Evolutionary conservation across 2,888 invertebrate genomes (phyloP), one percentile per base, ranked within the genome.

Genomic region (Hydropsyche betteni): DNA sequence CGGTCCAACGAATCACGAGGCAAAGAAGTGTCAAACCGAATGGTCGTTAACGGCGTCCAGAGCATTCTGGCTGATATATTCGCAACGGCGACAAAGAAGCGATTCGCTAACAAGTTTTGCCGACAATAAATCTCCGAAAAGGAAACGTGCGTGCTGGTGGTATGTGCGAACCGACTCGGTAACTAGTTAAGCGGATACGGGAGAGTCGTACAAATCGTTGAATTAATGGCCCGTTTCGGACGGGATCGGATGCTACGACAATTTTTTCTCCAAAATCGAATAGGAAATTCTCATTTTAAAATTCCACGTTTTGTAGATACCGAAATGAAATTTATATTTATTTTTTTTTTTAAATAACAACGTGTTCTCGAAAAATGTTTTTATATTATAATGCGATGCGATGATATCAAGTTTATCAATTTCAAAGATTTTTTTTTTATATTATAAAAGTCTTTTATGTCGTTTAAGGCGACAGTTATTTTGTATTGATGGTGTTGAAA

Each of bases 21-120:
- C 34, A 64, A 24, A 55, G 64, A 12, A 12, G 36, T 36, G 64
- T 24, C 34, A 14, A 64, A 64, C 34, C 64, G 64, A 4, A 34
- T 24, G 5, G 12, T 64, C 36, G 33, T 34, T n/a, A 34, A 36
- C 33, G 64, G 34, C 34, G 36, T 64, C 64, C n/a, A 34, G 12
- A 64, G 58, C 58, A 58, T 58, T 58, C 64, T 12, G 12, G 12
- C 33, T 64, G 64, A 64, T 64, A 64, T 64, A 64, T 44, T 44
- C n/a, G 34, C 36, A 5, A 8, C 36, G 34, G 34, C 64, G 64
- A 64, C 64, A 64, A 64, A 64, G 64, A 64, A 64, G 64, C 34
- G 64, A 64, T 33, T 64, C 34, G 34, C 64, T 64, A 64, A 64
- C 64, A 36, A 64, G 64, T 64, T 64, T 64, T 12, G 34, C 64